These are phyloP conservation scores for Pseudorasbora parva DNA, from an alignment of 2,113 vertebrate genomes.

Conservation along the genomic window DNA sequence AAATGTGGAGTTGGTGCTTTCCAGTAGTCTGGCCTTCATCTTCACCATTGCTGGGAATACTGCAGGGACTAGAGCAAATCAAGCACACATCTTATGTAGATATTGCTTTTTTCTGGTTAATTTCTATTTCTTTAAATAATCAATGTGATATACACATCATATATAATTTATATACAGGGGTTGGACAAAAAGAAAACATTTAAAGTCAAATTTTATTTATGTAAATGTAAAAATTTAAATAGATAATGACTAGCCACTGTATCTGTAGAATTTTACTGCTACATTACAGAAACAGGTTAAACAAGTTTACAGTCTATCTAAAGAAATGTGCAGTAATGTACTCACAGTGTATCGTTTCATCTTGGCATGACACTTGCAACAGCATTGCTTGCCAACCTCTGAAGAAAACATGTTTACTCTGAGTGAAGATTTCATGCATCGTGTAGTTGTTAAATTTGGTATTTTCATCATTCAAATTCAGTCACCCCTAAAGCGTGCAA, in stretches of 20 bases:
- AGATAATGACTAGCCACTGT: not conserved
- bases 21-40: not conserved
- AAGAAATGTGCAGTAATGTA: not conserved
- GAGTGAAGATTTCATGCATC: not conserved
- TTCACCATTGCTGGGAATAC: conserved; percentile 72
- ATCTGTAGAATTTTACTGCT: not conserved
- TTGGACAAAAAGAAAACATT: not conserved
- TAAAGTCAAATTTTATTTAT: not conserved
- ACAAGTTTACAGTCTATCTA: not conserved
- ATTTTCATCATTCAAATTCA: not conserved
- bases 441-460: not conserved
- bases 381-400: conserved; percentile 32
- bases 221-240: not conserved
- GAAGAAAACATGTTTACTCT: not conserved
- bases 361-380: conserved; percentile 50
- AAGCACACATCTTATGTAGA: not conserved
- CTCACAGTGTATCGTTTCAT: conserved; percentile 63
- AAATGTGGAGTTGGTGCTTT: not conserved
- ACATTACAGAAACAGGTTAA: not conserved
- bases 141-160: not conserved
- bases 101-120: not conserved
- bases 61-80: conserved; percentile 60
- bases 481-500: not conserved
- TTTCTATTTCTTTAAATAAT: not conserved
- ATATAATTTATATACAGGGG: no score